Evolutionary conservation across 2,888 invertebrate species (phyloP).

Genomic region (Zaprionus obscuricornis): DNA sequence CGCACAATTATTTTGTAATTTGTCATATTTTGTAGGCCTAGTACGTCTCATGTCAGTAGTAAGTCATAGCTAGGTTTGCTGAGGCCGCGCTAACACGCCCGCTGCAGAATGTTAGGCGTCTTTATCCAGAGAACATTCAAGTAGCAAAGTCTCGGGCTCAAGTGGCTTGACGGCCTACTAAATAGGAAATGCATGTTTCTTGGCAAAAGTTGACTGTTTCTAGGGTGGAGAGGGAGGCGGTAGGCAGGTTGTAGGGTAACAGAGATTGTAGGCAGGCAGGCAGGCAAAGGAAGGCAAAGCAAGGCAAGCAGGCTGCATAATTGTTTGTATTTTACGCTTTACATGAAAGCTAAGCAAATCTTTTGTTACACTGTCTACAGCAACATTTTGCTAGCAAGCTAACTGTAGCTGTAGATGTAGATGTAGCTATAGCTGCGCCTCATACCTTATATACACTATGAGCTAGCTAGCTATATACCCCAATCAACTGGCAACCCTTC

Average conservation of each 20-base stretch:
- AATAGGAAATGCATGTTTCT: slow-evolving; percentile 49
- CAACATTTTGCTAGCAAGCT: slow-evolving; percentile 44
- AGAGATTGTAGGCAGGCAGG: neutral
- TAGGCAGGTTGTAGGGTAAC: slow-evolving; percentile 2
- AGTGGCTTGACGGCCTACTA: slow-evolving; percentile 71
- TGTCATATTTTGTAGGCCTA: slow-evolving; percentile 71
- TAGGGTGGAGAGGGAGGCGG: neutral
- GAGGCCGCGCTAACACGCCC: too few relatives aligned
- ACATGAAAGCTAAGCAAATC: slow-evolving; percentile 79
- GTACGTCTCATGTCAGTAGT: slow-evolving; percentile 21
- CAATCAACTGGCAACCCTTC: slow-evolving; percentile 52
- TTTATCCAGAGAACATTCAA: slow-evolving; percentile 69
- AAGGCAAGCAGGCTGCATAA: slow-evolving; percentile 57
- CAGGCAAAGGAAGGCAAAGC: neutral
- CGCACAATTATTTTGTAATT: slow-evolving; percentile 77
- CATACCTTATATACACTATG: neutral
- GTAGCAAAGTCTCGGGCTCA: slow-evolving; percentile 71
- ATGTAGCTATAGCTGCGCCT: neutral
- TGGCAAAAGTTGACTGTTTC: neutral
- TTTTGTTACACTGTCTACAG: slow-evolving; percentile 73
- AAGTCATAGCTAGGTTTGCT: slow-evolving; percentile 5
- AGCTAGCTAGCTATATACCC: neutral
- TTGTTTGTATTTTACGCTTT: slow-evolving; percentile 79
- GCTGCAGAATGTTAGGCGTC: slow-evolving; percentile 30
- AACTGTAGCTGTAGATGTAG: too few relatives aligned